phyloP scores from a whole-genome alignment of 2,888 invertebrate genomes.

The Drosophila limbata region DNA sequence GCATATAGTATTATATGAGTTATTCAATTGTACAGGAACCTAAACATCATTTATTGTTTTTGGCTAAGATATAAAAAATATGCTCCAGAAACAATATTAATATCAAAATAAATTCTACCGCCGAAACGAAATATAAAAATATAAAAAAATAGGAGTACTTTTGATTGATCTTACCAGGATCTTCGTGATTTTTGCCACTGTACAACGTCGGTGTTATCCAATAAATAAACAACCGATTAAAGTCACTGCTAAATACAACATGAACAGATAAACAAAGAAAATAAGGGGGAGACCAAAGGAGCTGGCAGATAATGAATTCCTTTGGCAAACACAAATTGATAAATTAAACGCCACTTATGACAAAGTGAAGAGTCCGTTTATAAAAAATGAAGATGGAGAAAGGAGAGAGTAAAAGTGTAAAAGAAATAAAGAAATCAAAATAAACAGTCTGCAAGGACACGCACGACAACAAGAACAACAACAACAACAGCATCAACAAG shows the following conservation, averaged over 20 bases:
- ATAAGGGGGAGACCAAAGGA: slow-evolving; percentile 19
- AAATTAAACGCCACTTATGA: slow-evolving; percentile 80
- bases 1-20: too few relatives aligned
- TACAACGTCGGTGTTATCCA: slow-evolving; percentile 41
- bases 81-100: too few relatives aligned
- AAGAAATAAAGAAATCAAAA: slow-evolving; percentile 63
- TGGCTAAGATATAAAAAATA: too few relatives aligned
- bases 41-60: too few relatives aligned
- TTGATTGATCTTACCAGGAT: too few relatives aligned
- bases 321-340: slow-evolving; percentile 78
- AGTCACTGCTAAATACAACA: slow-evolving; percentile 44
- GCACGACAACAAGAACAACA: slow-evolving; percentile 52
- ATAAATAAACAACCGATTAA: slow-evolving; percentile 69
- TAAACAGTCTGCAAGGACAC: slow-evolving; percentile 76
- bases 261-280: background rate
- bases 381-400: slow-evolving; percentile 8
- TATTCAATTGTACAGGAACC: too few relatives aligned
- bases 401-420: slow-evolving; percentile 20
- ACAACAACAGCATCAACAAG: slow-evolving; percentile 26
- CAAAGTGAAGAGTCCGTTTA: slow-evolving; percentile 27
- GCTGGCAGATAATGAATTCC: slow-evolving; percentile 73
- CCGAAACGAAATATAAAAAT: too few relatives aligned
- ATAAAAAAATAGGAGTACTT: too few relatives aligned
- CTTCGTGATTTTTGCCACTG: too few relatives aligned
- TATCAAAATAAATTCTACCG: too few relatives aligned